Evolutionary conservation across 2,888 invertebrate species (phyloP), one percentile per base, ranked within the genome.

Genomic region (Eulithis prunata): DNA sequence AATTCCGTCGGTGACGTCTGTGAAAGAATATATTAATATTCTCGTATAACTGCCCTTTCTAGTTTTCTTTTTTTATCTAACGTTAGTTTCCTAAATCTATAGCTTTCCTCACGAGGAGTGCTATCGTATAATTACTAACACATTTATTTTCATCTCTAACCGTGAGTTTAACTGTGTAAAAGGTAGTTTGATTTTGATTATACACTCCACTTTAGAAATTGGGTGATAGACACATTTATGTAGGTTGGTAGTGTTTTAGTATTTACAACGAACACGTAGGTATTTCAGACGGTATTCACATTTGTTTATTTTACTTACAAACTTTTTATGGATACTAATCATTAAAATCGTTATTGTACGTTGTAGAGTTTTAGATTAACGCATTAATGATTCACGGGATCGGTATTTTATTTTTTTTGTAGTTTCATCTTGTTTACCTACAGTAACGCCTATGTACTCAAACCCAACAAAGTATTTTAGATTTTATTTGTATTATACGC

Each of bases 351-450:
- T 28, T 66, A 13, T 62, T 58, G 32, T 32, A 32, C 32, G 32
- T 32, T 32, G 52, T 46, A 52, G 59, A 63, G 60, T 11, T 62
- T 61, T 68, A 68, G 57, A 64, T 62, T 65, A 66, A 68, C 73
- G 72, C 58, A 71, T 75, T 73, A 72, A 77, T 81, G 82, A 80
- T 83, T 82, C 82, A 80, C 80, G 80, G 81, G 73, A 76, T 78
- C 81, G 80, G 80, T 73, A 53, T 66, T 60, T 71, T 74, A 71
- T 72, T 65, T 74, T 56, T 32, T 64, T 62, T 70, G 69, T 76
- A 71, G 72, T 77, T 57, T 13, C 36, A 43, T 53, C 12, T 52
- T 21, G 69, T 70, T 66, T 69, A n/a, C n/a, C n/a, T n/a, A 72
- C 70, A 66, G 63, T 67, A 73, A 72, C 73, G 60, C 72, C 72